Base-by-base conservation (phyloP, 2,888 invertebrate species). In the Drosophila quasianomalipes region DNA sequence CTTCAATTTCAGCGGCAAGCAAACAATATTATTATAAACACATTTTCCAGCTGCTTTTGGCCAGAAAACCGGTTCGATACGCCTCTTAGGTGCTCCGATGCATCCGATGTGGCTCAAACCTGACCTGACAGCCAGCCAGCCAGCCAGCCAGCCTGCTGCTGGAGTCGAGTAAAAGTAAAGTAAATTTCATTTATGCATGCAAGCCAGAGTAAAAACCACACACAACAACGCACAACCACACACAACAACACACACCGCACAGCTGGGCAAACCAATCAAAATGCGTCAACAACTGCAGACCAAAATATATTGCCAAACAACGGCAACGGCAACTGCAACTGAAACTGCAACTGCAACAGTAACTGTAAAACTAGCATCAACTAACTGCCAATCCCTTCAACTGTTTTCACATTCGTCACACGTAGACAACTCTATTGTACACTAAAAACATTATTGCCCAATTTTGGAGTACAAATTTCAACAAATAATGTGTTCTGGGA, bases 151-250 rank as follows among this genome's bases (percentile, higher is more conserved):
- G 60, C n/a, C 59, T 30, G 62, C 71, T 60, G 81, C 52, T 39
- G 57, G 49, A 62, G 82, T 59, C 31, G 37, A 61, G 72, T 76
- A 79, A 76, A 76, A 79, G 79, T 79, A 76, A 76, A 85, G 74
- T 84, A 70, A 87, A 83, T 85, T 82, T 86, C 81, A 78, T 84
- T 72, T 66, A 69, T 76, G 79, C 76, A 78, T 78, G 78, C 78
- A 68, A 58, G 37, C 59, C n/a, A 49, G 49, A 49, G 61, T 69
- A 54, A 53, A 61, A 26, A 35, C 52, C 31, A 57, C 19, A 55
- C 26, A 55, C 26, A 54, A 30, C n/a, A 3, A 10, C 28, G 31
- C 52, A 35, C 14, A 53, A 9, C 22, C 26, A 54, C 10, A 35
- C 26, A 35, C 37, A n/a, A 7, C 7, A 1, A 39, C 44, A 47